phyloP scores from a whole-genome alignment of 1,140 invertebrate species.

The Phymastichus coffea region DNA sequence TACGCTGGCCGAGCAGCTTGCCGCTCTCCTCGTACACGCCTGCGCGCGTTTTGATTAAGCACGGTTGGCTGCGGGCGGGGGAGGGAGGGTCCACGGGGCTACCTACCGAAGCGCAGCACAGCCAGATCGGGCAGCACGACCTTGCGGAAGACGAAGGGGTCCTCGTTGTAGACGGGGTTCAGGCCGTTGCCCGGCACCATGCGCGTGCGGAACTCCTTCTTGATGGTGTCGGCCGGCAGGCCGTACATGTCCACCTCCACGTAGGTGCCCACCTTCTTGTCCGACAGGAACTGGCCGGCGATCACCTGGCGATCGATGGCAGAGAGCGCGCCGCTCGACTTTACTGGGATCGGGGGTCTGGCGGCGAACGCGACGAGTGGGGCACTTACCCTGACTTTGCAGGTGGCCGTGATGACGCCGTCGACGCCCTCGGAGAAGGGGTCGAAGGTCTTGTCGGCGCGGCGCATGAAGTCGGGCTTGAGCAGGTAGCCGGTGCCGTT shows the following conservation, averaged over 20 bases:
- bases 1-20: slow-evolving; percentile 95
- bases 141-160: slow-evolving; percentile 83
- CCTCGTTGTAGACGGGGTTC: slow-evolving; percentile 83
- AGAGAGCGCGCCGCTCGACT: not conserved
- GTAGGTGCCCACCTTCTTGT: slow-evolving; percentile 64
- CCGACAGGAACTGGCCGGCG: slow-evolving; percentile 52
- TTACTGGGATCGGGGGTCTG: not conserved
- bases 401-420: slow-evolving; percentile 76
- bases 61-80: no score
- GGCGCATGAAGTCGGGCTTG: slow-evolving; percentile 78
- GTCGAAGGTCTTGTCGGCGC: slow-evolving; percentile 72
- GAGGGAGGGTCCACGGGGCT: no score
- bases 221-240: slow-evolving; percentile 78
- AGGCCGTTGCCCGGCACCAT: slow-evolving; percentile 79
- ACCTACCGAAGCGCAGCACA: slow-evolving; percentile 85
- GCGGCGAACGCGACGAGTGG: not conserved
- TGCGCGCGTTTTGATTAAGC: no score
- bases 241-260: slow-evolving; percentile 87
- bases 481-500: slow-evolving; percentile 69
- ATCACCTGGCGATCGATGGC: slow-evolving; percentile 39
- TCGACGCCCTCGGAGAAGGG: slow-evolving; percentile 78
- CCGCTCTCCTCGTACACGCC: slow-evolving; percentile 97
- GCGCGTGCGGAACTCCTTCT: slow-evolving; percentile 79
- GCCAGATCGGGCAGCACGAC: slow-evolving; percentile 96
- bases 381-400: slow-evolving; percentile 64